These are phyloP conservation scores for Xestoiulus laeticollis DNA, from an alignment of 2,888 invertebrate species.

Conservation along the genomic window DNA sequence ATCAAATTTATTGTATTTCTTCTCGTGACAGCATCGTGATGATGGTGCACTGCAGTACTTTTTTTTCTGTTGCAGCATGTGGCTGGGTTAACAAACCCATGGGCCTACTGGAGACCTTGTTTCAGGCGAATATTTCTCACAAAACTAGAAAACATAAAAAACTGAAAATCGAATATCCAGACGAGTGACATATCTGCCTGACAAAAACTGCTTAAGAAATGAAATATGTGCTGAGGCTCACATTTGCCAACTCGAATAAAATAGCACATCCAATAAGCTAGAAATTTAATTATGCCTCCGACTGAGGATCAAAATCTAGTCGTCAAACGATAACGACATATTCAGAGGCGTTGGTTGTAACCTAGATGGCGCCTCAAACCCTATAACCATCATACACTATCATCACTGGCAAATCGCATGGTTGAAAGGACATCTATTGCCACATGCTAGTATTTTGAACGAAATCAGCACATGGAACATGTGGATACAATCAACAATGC, in stretches of 20 bases:
- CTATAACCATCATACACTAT: no score
- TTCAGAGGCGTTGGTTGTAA: background rate
- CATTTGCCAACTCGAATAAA: background rate
- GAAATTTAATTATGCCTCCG: background rate
- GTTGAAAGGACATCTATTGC: no score
- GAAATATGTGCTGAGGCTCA: background rate
- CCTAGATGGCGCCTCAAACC: background rate
- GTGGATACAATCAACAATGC: no score
- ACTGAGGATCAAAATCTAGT: background rate
- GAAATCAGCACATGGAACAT: no score
- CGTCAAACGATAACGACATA: background rate
- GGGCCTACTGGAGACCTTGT: conserved; percentile 25
- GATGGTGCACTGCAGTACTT: conserved; percentile 40
- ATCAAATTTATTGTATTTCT: conserved; percentile 43
- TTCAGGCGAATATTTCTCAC: background rate
- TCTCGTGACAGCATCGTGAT: conserved; percentile 38
- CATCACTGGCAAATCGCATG: no score
- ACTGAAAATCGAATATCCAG: conserved; percentile 30
- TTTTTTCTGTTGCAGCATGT: conserved; percentile 34
- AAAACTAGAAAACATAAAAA: background rate
- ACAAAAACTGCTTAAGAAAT: conserved; percentile 29
- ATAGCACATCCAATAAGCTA: background rate
- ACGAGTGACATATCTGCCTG: conserved; percentile 34
- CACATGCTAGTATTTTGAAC: no score
- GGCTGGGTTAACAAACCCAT: conserved; percentile 28